Evolutionary conservation across 2,113 vertebrate genomes (phyloP).

Genomic region (Protobothrops flavoviridis): DNA sequence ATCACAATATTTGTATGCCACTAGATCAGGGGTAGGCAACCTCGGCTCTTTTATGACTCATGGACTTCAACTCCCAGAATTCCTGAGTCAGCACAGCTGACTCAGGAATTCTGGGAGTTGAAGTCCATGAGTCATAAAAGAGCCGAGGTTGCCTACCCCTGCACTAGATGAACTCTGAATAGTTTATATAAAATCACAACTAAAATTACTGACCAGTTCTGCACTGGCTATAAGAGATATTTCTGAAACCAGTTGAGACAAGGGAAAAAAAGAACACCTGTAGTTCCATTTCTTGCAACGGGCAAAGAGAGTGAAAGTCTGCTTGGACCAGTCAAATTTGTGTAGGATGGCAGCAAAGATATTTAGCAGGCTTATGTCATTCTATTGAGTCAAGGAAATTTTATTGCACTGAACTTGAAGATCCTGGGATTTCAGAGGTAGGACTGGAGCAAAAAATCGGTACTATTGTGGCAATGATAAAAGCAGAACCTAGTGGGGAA

Average conservation of each 20-base stretch:
- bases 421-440: background rate
- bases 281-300: background rate
- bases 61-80: too few relatives aligned
- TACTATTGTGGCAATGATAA: background rate
- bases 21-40: background rate
- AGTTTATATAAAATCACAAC: background rate
- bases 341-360: background rate
- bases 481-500: background rate
- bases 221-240: background rate
- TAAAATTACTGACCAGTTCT: background rate
- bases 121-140: too few relatives aligned
- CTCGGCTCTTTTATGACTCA: too few relatives aligned
- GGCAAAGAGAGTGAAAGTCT: background rate
- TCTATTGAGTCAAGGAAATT: background rate
- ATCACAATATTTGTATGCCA: background rate
- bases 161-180: background rate
- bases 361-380: background rate
- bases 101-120: too few relatives aligned
- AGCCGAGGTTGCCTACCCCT: too few relatives aligned
- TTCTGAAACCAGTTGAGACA: background rate
- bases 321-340: background rate
- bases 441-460: background rate
- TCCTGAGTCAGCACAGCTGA: too few relatives aligned
- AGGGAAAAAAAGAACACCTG: fast-evolving
- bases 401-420: background rate